phyloP scores from a whole-genome alignment of 1,140 invertebrate genomes.

The Drosophila nasuta region DNA sequence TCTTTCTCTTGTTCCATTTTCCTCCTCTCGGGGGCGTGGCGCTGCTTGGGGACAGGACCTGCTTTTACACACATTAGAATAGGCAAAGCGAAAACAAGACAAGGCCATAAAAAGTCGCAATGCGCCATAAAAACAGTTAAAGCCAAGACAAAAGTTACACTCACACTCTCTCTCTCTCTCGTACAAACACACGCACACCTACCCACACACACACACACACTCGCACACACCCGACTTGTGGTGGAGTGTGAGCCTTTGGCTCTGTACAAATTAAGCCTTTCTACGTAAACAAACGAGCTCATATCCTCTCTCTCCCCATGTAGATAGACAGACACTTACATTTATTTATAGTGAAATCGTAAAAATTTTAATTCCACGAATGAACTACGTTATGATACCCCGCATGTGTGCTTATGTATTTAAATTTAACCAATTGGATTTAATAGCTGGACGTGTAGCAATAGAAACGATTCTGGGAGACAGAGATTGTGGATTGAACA shows the following conservation, averaged over 20 bases:
- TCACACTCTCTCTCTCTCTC: conserved; percentile 27
- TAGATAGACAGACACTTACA: conserved; percentile 47
- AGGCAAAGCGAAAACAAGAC: conserved; percentile 70
- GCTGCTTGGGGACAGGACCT: conserved; percentile 23
- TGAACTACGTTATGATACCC: conserved; percentile 18
- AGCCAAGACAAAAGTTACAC: conserved; percentile 78
- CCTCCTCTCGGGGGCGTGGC: conserved; percentile 7
- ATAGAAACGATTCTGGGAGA: too few relatives aligned
- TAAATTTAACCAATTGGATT: background rate
- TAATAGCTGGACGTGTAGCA: background rate
- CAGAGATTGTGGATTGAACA: too few relatives aligned
- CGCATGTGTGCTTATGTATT: background rate
- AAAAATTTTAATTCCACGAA: conserved; percentile 9
- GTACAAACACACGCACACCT: conserved; percentile 20
- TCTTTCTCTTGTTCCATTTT: conserved; percentile 12
- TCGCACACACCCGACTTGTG: conserved; percentile 33
- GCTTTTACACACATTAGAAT: conserved; percentile 74
- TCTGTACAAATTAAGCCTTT: conserved; percentile 80
- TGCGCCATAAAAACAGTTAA: conserved; percentile 84
- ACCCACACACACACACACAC: conserved; percentile 19
- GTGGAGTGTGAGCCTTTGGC: conserved; percentile 13
- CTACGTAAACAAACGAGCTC: conserved; percentile 79
- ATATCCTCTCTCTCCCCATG: conserved; percentile 55
- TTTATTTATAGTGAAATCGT: conserved; percentile 41
- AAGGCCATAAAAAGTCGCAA: conserved; percentile 83